A percentile compares a stretch with the other conserved stretches of the same genome.
Conservation (phyloP, 2,888 invertebrate species). For the Fragum whitleyi region DNA sequence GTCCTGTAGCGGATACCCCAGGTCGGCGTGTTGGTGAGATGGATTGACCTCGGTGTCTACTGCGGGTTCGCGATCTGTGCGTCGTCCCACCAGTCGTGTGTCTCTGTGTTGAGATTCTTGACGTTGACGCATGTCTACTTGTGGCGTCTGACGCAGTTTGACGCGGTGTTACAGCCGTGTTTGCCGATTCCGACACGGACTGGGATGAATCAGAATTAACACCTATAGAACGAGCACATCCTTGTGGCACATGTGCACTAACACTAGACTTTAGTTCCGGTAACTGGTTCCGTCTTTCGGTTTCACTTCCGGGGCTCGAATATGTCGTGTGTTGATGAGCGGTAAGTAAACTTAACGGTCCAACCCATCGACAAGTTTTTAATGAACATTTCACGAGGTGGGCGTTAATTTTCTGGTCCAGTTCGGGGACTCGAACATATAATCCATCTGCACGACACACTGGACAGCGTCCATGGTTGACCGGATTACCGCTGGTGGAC, state of each 20-base stretch:
- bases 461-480: conserved; percentile 82
- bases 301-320: conserved; percentile 6
- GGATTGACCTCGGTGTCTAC: conserved; percentile 33
- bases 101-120: conserved; percentile 26
- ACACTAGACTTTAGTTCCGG: conserved; percentile 34
- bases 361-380: conserved; percentile 78
- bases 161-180: neutral
- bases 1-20: conserved; percentile 43
- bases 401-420: conserved; percentile 73
- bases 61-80: conserved; percentile 43
- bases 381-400: conserved; percentile 80
- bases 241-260: conserved; percentile 38
- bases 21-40: conserved; percentile 50
- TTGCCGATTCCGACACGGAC: neutral
- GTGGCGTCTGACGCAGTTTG: neutral
- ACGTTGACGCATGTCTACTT: neutral
- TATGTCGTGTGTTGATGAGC: conserved; percentile 74
- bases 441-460: conserved; percentile 79
- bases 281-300: conserved; percentile 28
- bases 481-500: conserved; percentile 81
- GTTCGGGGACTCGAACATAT: conserved; percentile 73
- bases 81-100: conserved; percentile 12
- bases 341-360: conserved; percentile 66
- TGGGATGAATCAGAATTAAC: neutral
- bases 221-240: conserved; percentile 23